Percentiles rank a stretch among this genome's conserved stretches.
Evolutionary conservation across 2,113 vertebrate genomes (phyloP).

Genomic region (Etia nguti): DNA sequence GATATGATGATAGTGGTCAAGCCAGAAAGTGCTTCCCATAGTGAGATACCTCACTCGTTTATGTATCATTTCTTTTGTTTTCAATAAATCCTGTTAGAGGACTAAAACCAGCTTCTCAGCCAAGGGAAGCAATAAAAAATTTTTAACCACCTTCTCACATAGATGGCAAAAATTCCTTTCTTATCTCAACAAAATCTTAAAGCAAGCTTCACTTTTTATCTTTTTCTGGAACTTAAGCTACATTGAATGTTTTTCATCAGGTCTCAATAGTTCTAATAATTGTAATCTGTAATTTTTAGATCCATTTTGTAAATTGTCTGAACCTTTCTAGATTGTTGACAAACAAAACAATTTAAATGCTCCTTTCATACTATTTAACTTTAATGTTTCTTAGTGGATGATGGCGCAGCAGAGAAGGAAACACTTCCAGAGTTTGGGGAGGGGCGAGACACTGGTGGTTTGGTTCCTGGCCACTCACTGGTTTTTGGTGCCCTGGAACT

Average conservation of each 20-base stretch:
- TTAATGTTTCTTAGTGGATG: slow-evolving; percentile 78
- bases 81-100: not conserved
- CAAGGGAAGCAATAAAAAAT: not conserved
- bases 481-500: slow-evolving; percentile 87
- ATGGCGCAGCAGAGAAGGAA: slow-evolving; percentile 96
- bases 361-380: not conserved
- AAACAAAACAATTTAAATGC: not conserved
- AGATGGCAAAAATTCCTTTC: not conserved
- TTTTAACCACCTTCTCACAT: not conserved
- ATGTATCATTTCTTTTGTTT: not conserved
- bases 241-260: not conserved
- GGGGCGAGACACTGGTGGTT: slow-evolving; percentile 89
- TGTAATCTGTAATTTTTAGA: not conserved
- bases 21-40: not conserved
- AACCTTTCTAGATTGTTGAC: not conserved
- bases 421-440: slow-evolving; percentile 91
- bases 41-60: not conserved
- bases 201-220: not conserved
- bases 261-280: not conserved
- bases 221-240: not conserved
- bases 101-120: not conserved
- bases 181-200: not conserved
- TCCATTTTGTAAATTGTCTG: not conserved
- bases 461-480: slow-evolving; percentile 88
- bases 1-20: not conserved